phyloP scores from a whole-genome alignment of 1,140 invertebrate genomes.

The Bombus huntii region DNA sequence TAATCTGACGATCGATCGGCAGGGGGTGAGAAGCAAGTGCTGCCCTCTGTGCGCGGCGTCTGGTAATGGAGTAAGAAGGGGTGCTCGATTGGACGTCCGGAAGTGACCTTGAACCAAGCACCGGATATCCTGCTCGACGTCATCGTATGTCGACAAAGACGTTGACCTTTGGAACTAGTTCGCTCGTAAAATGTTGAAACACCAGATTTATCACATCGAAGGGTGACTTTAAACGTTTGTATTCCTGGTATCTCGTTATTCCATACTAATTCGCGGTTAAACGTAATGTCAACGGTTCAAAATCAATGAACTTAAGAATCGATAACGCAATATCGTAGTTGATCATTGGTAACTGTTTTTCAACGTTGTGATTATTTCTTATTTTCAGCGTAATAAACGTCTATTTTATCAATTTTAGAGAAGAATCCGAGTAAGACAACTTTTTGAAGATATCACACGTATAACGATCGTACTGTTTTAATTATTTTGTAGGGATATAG shows the following conservation, averaged over 20 bases:
- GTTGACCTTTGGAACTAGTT: slow-evolving; percentile 29
- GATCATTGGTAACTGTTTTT: not conserved
- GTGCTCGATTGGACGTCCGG: slow-evolving; percentile 57
- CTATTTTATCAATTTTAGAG: not conserved
- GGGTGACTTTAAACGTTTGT: not conserved
- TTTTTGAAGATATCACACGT: too few relatives aligned
- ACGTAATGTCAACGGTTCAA: not conserved
- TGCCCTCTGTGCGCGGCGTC: slow-evolving; percentile 62
- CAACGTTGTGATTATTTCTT: not conserved
- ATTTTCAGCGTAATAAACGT: not conserved
- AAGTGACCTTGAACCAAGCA: slow-evolving; percentile 61
- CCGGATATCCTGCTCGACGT: slow-evolving; percentile 51
- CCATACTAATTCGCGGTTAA: not conserved
- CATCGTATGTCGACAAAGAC: slow-evolving; percentile 66
- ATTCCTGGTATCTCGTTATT: not conserved
- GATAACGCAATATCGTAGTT: not conserved
- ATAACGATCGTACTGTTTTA: too few relatives aligned
- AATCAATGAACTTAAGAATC: not conserved
- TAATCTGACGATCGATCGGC: slow-evolving; percentile 69
- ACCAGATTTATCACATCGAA: not conserved
- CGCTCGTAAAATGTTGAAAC: not conserved
- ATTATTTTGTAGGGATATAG: not conserved
- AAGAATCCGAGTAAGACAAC: not conserved
- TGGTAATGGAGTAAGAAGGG: slow-evolving; percentile 52
- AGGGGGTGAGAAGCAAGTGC: slow-evolving; percentile 48